A percentile compares a stretch with the other conserved stretches of the same genome.
These are phyloP conservation scores for Nomada flava DNA, from an alignment of 2,888 invertebrate genomes.

Conservation along the genomic window DNA sequence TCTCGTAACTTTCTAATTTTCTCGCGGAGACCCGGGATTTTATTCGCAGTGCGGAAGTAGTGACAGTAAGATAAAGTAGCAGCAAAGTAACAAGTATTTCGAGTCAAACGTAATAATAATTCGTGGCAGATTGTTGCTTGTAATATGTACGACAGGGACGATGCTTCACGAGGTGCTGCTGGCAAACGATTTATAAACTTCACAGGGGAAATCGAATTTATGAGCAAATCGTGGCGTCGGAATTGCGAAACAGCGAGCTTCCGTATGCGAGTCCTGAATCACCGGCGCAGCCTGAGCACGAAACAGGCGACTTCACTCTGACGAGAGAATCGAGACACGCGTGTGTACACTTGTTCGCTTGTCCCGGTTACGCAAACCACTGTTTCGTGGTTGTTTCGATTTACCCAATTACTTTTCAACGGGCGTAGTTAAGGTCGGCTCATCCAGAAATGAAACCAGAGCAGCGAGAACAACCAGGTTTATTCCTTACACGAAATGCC, in stretches of 20 bases:
- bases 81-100: neutral
- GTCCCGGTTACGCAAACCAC: constrained; percentile 3
- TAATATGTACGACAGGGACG: neutral
- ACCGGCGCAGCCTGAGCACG: neutral
- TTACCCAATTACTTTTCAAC: constrained; percentile 12
- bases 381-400: constrained; percentile 10
- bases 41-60: too few relatives aligned
- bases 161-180: neutral
- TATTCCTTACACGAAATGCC: neutral
- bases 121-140: neutral
- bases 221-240: neutral
- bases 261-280: neutral
- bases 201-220: constrained; percentile 19
- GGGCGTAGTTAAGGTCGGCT: neutral
- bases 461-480: neutral
- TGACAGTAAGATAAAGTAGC: too few relatives aligned
- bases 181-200: constrained; percentile 6
- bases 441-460: neutral
- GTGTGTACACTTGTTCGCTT: neutral
- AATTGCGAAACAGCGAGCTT: constrained; percentile 25
- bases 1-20: too few relatives aligned
- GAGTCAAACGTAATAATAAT: neutral
- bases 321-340: constrained; percentile 1
- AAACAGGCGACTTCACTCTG: constrained; percentile 26
- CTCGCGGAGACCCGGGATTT: too few relatives aligned